phyloP scores from a whole-genome alignment of 2,797 vertebrate species.

The Heteromormyrus szaboi region DNA sequence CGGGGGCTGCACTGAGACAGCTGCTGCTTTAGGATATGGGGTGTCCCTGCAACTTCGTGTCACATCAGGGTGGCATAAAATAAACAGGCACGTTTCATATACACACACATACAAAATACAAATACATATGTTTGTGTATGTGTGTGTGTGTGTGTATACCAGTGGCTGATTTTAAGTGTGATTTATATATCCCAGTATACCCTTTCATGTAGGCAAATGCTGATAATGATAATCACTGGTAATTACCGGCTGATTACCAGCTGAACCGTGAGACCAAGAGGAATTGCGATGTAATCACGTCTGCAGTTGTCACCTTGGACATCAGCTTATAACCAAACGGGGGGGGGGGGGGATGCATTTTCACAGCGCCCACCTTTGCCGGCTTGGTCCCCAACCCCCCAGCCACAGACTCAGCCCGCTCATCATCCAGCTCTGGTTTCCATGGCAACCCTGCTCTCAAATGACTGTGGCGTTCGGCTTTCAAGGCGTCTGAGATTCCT shows the following conservation, averaged over 20 bases:
- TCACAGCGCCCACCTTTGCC: not conserved
- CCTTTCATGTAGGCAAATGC: not conserved
- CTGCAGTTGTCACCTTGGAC: not conserved
- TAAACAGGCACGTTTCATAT: not conserved
- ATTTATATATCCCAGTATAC: not conserved
- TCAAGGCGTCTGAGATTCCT: not conserved
- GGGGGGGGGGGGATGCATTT: not conserved
- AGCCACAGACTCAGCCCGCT: slow-evolving; percentile 23
- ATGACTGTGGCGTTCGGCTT: slow-evolving; percentile 6
- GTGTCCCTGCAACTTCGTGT: not conserved
- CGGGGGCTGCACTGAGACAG: not conserved
- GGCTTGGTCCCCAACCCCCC: slow-evolving; percentile 13
- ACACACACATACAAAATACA: not conserved
- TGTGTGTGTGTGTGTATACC: not conserved
- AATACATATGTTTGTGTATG: not conserved
- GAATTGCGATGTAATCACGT: not conserved
- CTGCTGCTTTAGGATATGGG: not conserved
- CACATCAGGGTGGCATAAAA: not conserved
- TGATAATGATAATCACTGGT: not conserved
- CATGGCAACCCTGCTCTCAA: slow-evolving; percentile 32
- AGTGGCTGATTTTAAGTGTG: not conserved
- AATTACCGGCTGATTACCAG: not conserved
- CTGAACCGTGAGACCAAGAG: not conserved
- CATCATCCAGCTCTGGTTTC: slow-evolving; percentile 30
- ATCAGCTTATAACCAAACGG: not conserved